These are phyloP conservation scores for Pipistrellus nathusii DNA, from an alignment of 2,797 vertebrate species.

Conservation along the genomic window DNA sequence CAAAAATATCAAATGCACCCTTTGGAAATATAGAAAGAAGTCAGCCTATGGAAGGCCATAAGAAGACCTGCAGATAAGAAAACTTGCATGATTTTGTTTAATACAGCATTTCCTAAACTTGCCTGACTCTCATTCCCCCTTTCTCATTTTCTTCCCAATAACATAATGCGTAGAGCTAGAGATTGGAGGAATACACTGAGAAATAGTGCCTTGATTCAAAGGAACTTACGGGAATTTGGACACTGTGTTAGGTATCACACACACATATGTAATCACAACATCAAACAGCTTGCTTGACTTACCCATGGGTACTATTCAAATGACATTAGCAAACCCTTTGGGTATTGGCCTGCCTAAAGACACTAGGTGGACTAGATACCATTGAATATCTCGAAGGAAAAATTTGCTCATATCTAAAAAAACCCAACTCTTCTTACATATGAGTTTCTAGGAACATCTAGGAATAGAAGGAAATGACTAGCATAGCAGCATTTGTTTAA, in stretches of 20 bases:
- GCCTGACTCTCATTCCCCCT: background rate
- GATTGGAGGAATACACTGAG: background rate
- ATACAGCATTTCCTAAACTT: background rate
- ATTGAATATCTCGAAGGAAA: background rate
- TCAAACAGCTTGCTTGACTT: background rate
- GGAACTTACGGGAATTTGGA: background rate
- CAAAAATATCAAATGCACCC: background rate
- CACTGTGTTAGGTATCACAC: background rate
- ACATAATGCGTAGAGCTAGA: background rate
- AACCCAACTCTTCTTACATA: background rate
- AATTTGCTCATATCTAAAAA: background rate
- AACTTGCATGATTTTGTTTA: background rate
- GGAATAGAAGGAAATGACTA: background rate
- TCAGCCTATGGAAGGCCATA: background rate
- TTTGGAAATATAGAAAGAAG: background rate
- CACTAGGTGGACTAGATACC: background rate
- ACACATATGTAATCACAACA: background rate
- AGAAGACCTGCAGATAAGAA: background rate
- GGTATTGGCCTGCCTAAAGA: background rate
- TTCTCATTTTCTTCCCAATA: background rate
- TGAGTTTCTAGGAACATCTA: background rate
- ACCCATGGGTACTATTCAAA: background rate
- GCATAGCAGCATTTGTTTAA: background rate
- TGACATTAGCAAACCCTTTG: background rate
- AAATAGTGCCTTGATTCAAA: background rate